These are phyloP conservation scores for Chaetorhynchus papuensis DNA, from an alignment of 2,113 vertebrate genomes.

Conservation along the genomic window DNA sequence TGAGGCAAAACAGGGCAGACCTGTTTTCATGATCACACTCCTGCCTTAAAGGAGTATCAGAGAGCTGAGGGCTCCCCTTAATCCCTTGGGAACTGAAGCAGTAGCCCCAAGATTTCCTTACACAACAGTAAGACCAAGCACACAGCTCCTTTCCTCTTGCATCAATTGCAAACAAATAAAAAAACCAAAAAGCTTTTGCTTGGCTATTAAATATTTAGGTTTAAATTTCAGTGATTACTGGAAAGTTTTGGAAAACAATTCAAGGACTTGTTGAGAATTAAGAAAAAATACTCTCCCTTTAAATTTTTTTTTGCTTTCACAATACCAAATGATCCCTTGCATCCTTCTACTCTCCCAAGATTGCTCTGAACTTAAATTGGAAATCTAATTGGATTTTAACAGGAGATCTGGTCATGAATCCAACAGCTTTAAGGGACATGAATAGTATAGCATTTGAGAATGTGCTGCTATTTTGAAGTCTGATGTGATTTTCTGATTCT, in stretches of 20 bases:
- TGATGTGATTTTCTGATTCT: constrained; percentile 33
- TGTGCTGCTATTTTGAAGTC: not conserved
- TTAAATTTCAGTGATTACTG: not conserved
- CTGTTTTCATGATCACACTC: not conserved
- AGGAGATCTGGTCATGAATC: not conserved
- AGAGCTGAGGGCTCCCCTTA: not conserved
- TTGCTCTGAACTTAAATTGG: not conserved
- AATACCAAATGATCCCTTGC: not conserved
- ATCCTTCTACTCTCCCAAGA: not conserved
- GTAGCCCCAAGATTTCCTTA: not conserved
- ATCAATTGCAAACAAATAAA: not conserved
- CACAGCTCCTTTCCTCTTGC: not conserved
- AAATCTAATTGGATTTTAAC: not conserved
- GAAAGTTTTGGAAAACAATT: not conserved
- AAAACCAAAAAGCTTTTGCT: not conserved
- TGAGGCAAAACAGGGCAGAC: not conserved
- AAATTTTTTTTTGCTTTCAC: not conserved
- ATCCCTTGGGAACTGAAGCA: not conserved
- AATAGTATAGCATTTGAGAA: not conserved
- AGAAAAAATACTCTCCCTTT: not conserved
- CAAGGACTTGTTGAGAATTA: not conserved
- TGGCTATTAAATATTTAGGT: not conserved
- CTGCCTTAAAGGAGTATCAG: not conserved
- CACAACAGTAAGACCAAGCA: not conserved
- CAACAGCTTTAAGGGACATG: not conserved